phyloP scores from a whole-genome alignment of 2,113 vertebrate species.

The Leuciscus idus region DNA sequence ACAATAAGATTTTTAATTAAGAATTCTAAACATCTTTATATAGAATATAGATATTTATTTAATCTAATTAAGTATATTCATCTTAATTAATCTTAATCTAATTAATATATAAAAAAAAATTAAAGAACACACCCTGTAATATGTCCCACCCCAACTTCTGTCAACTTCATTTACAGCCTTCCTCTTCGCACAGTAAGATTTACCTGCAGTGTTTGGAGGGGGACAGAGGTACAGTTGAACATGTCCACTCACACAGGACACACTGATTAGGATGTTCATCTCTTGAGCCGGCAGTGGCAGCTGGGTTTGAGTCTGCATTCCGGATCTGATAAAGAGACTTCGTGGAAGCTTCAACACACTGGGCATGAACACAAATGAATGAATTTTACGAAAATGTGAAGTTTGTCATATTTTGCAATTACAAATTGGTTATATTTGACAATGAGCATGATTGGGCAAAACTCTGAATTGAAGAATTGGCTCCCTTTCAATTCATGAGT shows the following conservation, averaged over 20 bases:
- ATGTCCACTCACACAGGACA: background rate
- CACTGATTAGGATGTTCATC: background rate
- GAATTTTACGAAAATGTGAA: background rate
- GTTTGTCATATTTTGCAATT: background rate
- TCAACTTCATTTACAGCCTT: background rate
- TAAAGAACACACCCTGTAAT: background rate
- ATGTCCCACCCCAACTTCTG: too few relatives aligned
- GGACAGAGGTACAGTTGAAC: background rate
- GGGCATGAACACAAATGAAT: background rate
- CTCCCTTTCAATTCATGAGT: too few relatives aligned
- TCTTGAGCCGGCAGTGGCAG: slow-evolving; percentile 31
- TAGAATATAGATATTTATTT: too few relatives aligned
- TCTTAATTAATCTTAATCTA: too few relatives aligned
- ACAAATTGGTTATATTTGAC: background rate
- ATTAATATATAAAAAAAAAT: too few relatives aligned
- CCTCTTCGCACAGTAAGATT: background rate
- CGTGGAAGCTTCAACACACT: background rate
- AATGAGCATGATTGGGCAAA: background rate
- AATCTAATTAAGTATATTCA: too few relatives aligned
- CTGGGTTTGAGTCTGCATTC: slow-evolving; percentile 18
- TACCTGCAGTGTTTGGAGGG: background rate
- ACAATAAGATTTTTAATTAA: too few relatives aligned
- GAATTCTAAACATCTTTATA: too few relatives aligned
- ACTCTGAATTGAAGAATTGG: too few relatives aligned
- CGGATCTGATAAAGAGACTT: slow-evolving; percentile 1